Evolutionary conservation across 2,797 vertebrate species (phyloP), one percentile per base, ranked within the genome.

Genomic region (Phoeniculus purpureus): DNA sequence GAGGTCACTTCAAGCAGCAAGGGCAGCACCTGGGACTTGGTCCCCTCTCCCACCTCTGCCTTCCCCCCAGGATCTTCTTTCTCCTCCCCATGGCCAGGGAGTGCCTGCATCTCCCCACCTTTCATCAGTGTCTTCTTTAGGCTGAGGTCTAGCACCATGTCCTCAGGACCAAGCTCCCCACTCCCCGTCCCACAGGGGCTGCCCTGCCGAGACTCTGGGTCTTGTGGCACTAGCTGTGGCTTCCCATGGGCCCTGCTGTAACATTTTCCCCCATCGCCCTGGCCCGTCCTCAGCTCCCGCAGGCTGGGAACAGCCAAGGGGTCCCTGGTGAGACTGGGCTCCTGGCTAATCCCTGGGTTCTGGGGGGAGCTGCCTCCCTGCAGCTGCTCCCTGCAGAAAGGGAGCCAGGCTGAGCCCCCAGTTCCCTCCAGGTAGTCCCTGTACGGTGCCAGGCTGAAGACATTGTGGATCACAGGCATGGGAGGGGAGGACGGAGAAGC

Each of bases 391-490:
- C 66, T 92, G 50, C 85, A 80, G 45, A 93, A 17, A 2, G 91
- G 21, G 16, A 76, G 13, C 17, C 87, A 89, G 0, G 89, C 85
- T 1, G 89, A 79, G 54, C 31, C 90, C 34, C 95, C 96, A 2
- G 97, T 83, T 18, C 93, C 95, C 83, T 98, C 98, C 68, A 99
- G 93, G 93, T 98, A 98, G 9, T 97, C 96, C 61, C 95, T 97
- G 94, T 98, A 99, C 9, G 98, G 98, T 4, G 99, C 99, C 96
- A 99, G 95, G 89, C 99, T 99, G 93, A 99, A 99, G 56, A 99
- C 99, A 0, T 97, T 98, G 94, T 99, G 98, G 71, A 99, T 99
- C 48, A 99, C 95, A 0, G 99, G 99, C 99, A 99, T 99, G 0
- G 98, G 98, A 5, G 98, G 98, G 17, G 98, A 99, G 0, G 96